phyloP scores from a whole-genome alignment of 2,797 vertebrate species.

The Acanthurus tractus region DNA sequence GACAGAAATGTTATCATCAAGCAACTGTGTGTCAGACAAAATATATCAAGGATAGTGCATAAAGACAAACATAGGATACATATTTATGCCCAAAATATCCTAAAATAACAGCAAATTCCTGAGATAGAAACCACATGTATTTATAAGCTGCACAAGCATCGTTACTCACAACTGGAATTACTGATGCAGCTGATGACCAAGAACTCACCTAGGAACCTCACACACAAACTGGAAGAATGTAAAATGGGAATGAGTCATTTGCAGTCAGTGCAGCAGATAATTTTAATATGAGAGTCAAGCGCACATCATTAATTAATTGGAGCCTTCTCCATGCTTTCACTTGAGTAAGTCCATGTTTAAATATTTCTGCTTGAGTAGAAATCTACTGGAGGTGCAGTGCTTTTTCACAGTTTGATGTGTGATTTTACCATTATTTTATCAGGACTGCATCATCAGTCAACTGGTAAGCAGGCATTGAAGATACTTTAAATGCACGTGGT shows the following conservation, averaged over 20 bases:
- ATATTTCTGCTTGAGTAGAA: constrained; percentile 36
- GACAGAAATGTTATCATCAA: background rate
- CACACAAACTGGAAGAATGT: constrained; percentile 27
- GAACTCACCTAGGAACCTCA: constrained; percentile 40
- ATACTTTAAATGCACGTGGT: background rate
- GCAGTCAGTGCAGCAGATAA: constrained; percentile 37
- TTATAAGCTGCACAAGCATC: constrained; percentile 1
- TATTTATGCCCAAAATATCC: background rate
- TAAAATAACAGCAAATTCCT: background rate
- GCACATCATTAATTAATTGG: constrained; percentile 53
- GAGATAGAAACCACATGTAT: constrained; percentile 4
- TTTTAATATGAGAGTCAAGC: constrained; percentile 42
- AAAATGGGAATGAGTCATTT: constrained; percentile 34
- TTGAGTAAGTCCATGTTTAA: constrained; percentile 31
- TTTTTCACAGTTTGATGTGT: constrained; percentile 4
- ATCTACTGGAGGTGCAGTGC: background rate
- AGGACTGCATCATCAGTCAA: background rate
- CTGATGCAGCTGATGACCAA: constrained; percentile 47
- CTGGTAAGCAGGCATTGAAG: background rate
- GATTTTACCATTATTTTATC: constrained; percentile 3
- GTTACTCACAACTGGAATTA: constrained; percentile 26
- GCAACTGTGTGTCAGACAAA: background rate
- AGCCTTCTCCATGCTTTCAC: constrained; percentile 31
- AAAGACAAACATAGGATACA: background rate
- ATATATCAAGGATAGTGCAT: background rate